A percentile compares a stretch with the other conserved stretches of the same genome.
Conservation (phyloP, 2,888 invertebrate genomes). For the Pycnomerus fuliginosus region DNA sequence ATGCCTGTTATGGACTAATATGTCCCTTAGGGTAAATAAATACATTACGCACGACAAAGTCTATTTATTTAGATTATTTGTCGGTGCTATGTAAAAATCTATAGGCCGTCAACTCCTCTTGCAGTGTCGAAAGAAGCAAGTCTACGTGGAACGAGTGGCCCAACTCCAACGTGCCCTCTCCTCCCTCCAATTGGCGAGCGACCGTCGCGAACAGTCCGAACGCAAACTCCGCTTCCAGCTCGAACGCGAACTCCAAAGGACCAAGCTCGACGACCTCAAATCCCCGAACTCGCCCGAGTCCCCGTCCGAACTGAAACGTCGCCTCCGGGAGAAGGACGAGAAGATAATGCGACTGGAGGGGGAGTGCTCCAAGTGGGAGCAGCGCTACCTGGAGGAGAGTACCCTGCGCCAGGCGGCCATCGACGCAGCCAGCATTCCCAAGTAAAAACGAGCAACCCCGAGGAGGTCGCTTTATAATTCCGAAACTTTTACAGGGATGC, state of each 20-base stretch:
- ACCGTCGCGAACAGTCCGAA: conserved; percentile 83
- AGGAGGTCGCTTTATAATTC: too few species aligned
- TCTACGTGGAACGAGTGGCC: conserved; percentile 80
- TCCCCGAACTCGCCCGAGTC: conserved; percentile 55
- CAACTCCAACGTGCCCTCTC: conserved; percentile 81
- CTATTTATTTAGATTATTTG: too few species aligned
- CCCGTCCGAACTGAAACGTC: conserved; percentile 62
- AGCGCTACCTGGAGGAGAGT: conserved; percentile 79
- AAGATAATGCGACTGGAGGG: conserved; percentile 74
- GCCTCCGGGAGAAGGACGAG: conserved; percentile 67
- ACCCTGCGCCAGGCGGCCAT: conserved; percentile 78
- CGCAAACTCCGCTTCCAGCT: conserved; percentile 80
- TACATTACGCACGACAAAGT: too few species aligned
- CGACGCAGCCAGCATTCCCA: conserved; percentile 75
- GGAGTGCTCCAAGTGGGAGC: conserved; percentile 84
- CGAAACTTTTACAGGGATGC: conserved; percentile 62
- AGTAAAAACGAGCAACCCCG: conserved; percentile 56
- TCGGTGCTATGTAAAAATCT: too few species aligned
- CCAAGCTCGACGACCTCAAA: conserved; percentile 50
- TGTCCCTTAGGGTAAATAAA: too few species aligned
- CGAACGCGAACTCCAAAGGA: conserved; percentile 74
- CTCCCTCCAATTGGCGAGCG: conserved; percentile 79
- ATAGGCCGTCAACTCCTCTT: conserved; percentile 24
- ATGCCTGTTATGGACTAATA: too few species aligned
- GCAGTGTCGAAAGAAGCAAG: conserved; percentile 79